Conservation (phyloP, 2,888 invertebrate genomes). For the Chaetogeoica ovagalla region DNA sequence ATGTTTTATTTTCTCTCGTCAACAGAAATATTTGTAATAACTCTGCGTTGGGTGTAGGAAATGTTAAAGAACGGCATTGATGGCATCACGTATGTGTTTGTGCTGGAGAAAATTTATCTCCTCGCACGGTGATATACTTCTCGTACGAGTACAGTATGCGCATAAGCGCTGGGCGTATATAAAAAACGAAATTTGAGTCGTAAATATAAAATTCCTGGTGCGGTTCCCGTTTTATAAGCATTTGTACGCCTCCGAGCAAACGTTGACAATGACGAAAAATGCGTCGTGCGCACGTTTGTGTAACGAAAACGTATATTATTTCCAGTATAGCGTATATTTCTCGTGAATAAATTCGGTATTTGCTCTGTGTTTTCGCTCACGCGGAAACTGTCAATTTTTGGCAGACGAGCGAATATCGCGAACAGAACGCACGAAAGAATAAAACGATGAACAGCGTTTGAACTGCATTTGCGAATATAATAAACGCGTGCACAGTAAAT, state of each 20-base stretch:
- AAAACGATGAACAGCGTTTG: too few relatives aligned
- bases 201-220: slow-evolving; percentile 30
- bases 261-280: slow-evolving; percentile 41
- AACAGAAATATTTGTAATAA: too few relatives aligned
- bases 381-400: too few relatives aligned
- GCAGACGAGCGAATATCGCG: too few relatives aligned
- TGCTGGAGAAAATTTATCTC: too few relatives aligned
- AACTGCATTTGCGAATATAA: too few relatives aligned
- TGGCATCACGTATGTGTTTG: too few relatives aligned
- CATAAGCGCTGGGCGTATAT: neutral
- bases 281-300: neutral
- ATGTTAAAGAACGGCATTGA: too few relatives aligned
- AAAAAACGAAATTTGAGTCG: slow-evolving; percentile 26
- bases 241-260: neutral
- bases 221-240: slow-evolving; percentile 18
- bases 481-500: too few relatives aligned
- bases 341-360: slow-evolving; percentile 28
- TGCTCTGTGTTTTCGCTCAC: neutral
- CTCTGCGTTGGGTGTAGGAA: too few relatives aligned
- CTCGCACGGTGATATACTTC: neutral
- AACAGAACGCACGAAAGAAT: too few relatives aligned
- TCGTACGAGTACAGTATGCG: neutral
- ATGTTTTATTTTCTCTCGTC: too few relatives aligned
- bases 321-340: neutral
- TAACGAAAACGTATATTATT: neutral